Evolutionary conservation across 2,888 invertebrate genomes (phyloP).

Genomic region (Fragum whitleyi): DNA sequence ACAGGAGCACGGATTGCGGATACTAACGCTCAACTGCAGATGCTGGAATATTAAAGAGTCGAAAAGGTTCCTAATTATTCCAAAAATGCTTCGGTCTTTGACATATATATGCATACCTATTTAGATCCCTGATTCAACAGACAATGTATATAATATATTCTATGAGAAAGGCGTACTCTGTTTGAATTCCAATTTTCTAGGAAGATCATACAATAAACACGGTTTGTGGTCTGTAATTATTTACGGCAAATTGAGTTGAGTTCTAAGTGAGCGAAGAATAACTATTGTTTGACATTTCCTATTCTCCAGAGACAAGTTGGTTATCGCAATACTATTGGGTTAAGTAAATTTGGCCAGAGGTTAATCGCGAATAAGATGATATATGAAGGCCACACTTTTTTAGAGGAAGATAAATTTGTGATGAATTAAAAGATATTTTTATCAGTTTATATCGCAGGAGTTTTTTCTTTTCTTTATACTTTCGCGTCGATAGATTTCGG

Average conservation of each 20-base stretch:
- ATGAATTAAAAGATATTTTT: too few species aligned
- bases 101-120: too few species aligned
- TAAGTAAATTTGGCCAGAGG: background rate
- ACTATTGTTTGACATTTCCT: slow-evolving; percentile 1
- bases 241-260: background rate
- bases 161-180: background rate
- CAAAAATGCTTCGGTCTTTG: too few species aligned
- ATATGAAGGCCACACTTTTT: background rate
- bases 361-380: slow-evolving; percentile 1
- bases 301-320: background rate
- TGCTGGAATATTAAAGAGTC: too few species aligned
- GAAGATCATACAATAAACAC: slow-evolving; percentile 1
- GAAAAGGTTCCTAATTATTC: too few species aligned
- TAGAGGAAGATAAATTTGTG: background rate
- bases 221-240: background rate
- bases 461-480: too few species aligned
- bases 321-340: slow-evolving; percentile 1
- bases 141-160: background rate
- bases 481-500: too few species aligned
- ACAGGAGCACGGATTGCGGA: too few species aligned
- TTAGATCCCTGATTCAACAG: background rate
- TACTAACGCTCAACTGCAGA: too few species aligned
- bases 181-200: background rate
- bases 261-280: slow-evolving; percentile 4
- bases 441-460: too few species aligned